Evolutionary conservation across 2,113 vertebrate species (phyloP), one percentile per base, ranked within the genome.

Genomic region (Dasypus novemcinctus): DNA sequence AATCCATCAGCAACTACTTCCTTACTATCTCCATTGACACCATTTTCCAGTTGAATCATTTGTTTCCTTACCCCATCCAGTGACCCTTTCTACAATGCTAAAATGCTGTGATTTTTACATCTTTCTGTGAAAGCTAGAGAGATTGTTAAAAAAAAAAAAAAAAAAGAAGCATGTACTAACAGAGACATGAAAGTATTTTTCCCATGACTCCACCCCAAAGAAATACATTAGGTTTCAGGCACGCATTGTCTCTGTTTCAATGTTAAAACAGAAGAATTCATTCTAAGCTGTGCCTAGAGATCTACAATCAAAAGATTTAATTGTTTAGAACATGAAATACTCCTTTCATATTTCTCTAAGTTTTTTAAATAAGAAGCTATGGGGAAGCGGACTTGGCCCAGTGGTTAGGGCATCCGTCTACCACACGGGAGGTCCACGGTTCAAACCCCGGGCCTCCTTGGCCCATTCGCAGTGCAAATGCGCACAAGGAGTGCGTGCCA

Each of bases 191-290:
- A 93, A 91, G 18, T 85, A 43, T 74, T 84, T 81, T 88, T 61
- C 61, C 71, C 13, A 38, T 88, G 33, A 59, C 61, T 81, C 38
- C 59, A 71, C n/a, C 27, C 54, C 29, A 76, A 46, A 91, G 31
- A 25, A 85, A 66, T 75, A 72, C 46, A 76, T 71, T 52, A 85
- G 68, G 54, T 92, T 74, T 68, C 41, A 93, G 66, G 4, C 38
- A 68, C 91, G 69, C 27, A 85, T 8, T 71, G 38, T 61, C 63
- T 92, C 64, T 81, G 71, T 84, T 87, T 76, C 59, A 87, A 81
- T 68, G 27, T 91, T 68, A 81, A n/a, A 95, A 72, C 86, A 17
- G 93, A 90, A 92, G 54, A 88, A n/a, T 88, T 33, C 17, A n/a
- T 76, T 11, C 46, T 76, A 61, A 10, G 7, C 61, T 81, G 15